Evolutionary conservation across 2,888 invertebrate genomes (phyloP).

Genomic region (Spisula solida): DNA sequence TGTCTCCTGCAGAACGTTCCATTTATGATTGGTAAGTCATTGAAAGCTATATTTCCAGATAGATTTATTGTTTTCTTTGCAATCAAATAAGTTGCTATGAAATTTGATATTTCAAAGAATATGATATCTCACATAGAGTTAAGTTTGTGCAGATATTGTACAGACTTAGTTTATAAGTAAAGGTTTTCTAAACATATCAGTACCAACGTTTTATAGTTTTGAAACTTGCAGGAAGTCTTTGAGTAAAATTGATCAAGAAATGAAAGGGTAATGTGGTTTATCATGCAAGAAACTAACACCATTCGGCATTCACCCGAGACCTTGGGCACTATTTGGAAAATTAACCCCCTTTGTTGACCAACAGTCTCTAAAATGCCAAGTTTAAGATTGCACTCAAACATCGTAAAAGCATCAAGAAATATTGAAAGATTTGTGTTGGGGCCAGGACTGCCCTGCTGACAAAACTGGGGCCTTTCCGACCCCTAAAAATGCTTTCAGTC

Average conservation of each 20-base stretch:
- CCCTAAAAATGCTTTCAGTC: too few relatives aligned
- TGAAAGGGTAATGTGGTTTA: background rate
- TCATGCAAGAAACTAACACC: background rate
- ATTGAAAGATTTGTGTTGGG: too few relatives aligned
- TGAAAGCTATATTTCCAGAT: background rate
- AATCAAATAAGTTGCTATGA: background rate
- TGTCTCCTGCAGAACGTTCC: background rate
- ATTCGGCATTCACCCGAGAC: background rate
- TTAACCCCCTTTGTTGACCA: too few relatives aligned
- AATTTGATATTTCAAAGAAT: background rate
- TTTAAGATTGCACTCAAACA: too few relatives aligned
- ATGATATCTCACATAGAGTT: background rate
- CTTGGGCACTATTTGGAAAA: background rate
- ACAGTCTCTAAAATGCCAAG: too few relatives aligned
- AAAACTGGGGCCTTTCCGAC: too few relatives aligned
- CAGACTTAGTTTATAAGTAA: too few relatives aligned
- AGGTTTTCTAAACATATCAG: too few relatives aligned
- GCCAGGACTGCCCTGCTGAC: too few relatives aligned
- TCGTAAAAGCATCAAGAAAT: too few relatives aligned
- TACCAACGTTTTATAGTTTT: too few relatives aligned
- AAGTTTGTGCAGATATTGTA: background rate
- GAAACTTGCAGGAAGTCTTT: too few relatives aligned
- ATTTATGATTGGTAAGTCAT: constrained; percentile 15
- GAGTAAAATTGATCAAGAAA: background rate
- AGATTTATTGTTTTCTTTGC: background rate